Evolutionary conservation across 2,888 invertebrate species (phyloP).

Genomic region (Eustalomyia histrio): DNA sequence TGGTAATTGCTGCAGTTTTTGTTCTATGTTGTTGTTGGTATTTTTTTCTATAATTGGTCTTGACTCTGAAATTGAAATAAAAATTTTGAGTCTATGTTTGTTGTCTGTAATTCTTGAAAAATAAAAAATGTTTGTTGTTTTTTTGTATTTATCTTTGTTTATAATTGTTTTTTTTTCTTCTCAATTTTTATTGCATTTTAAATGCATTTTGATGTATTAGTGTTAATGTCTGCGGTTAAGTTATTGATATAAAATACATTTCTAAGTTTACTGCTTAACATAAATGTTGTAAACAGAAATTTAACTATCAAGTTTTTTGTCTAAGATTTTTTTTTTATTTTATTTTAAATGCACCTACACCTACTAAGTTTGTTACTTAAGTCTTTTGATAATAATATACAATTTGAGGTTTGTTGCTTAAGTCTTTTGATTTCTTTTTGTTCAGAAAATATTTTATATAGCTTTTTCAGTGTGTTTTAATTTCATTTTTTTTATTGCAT

Average conservation of each 20-base stretch:
- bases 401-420: slow-evolving; percentile 52
- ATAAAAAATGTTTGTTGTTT: slow-evolving; percentile 14
- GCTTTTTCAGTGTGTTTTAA: background rate
- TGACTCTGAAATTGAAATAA: slow-evolving; percentile 70
- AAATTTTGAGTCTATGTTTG: slow-evolving; percentile 12
- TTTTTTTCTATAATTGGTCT: slow-evolving; percentile 68
- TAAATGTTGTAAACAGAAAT: slow-evolving; percentile 51
- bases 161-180: slow-evolving; percentile 7
- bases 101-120: slow-evolving; percentile 2
- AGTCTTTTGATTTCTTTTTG: background rate
- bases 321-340: background rate
- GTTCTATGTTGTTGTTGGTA: slow-evolving; percentile 44
- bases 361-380: background rate
- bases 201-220: slow-evolving; percentile 40
- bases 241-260: slow-evolving; percentile 10
- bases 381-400: background rate
- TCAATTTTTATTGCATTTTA: slow-evolving; percentile 34
- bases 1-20: slow-evolving; percentile 71
- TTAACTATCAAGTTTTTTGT: slow-evolving; percentile 18
- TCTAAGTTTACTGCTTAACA: slow-evolving; percentile 59
- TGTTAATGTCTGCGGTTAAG: slow-evolving; percentile 30
- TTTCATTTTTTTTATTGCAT: slow-evolving; percentile 14
- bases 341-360: background rate
- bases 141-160: slow-evolving; percentile 11
- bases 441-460: background rate